Base-by-base conservation (phyloP, 2,797 vertebrate genomes). In the Scleropages formosus region DNA sequence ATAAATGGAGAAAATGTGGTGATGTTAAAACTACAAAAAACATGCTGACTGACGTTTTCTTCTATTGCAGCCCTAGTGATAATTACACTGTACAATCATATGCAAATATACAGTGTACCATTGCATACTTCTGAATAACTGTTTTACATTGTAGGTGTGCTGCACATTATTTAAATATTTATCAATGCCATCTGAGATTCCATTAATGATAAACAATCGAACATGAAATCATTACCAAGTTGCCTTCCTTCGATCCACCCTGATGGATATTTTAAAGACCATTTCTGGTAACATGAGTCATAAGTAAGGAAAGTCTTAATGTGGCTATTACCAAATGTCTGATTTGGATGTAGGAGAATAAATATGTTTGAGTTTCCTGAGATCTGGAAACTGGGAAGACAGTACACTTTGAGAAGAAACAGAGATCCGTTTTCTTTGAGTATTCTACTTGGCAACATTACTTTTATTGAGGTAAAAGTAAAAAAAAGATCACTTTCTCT, bases 181-280 rank as follows among this genome's bases (percentile, higher is more conserved):
- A 76, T 63, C 20, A 26, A 67, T 27, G 46, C 46, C 22, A 24
- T 61, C 51, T 18, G 56, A n/a, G 27, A n/a, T 60, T 69, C 65
- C 59, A 51, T 76, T 76, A 76, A 76, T 76, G 60, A 70, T 76
- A 74, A 65, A 61, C 75, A 70, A 71, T 47, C 46, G 59, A 75
- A 59, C 73, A 27, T 62, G 24, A 78, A 46, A 67, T 81, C 66
- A 76, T 70, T 58, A 49, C 77, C 44, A 74, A 75, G 61, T 70
- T 73, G 75, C 80, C 77, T 24, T 8, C 47, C 77, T 82, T 80
- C 78, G 72, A 80, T 78, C 61, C 65, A 74, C 61, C 73, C 68
- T 73, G 44, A 75, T 56, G 78, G 77, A 73, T 78, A 69, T 76
- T 75, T 64, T 75, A 67, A 73, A 75, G 49, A 56, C 56, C 60